Evolutionary conservation across 2,113 vertebrate genomes (phyloP).

Genomic region (Malurus alboscapulatus): DNA sequence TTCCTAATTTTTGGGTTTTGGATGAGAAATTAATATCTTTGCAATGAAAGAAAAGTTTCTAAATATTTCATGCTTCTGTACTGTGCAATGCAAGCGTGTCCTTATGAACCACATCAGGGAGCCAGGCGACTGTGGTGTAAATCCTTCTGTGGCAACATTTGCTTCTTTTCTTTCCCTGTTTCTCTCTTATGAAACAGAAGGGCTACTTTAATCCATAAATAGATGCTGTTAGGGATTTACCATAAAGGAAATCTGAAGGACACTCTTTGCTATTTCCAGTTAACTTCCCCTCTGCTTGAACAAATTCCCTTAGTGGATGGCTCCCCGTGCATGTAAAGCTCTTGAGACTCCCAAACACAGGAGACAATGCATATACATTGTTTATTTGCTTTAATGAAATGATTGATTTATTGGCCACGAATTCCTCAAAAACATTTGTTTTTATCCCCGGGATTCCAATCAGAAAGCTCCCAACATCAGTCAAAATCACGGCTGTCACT

Average conservation of each 20-base stretch:
- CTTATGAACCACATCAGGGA: background rate
- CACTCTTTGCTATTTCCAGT: background rate
- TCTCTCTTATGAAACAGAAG: background rate
- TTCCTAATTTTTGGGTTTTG: background rate
- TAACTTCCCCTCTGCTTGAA: background rate
- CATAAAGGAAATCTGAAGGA: background rate
- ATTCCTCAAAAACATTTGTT: conserved; percentile 18
- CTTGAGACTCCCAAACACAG: background rate
- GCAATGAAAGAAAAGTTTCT: background rate
- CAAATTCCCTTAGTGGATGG: background rate
- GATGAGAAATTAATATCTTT: background rate
- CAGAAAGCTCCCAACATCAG: conserved; percentile 26
- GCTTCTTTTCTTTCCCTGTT: background rate
- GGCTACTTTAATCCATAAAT: background rate
- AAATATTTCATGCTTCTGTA: background rate
- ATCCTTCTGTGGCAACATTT: background rate
- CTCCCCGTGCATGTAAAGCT: background rate
- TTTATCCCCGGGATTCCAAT: conserved; percentile 6
- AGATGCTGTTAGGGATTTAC: background rate
- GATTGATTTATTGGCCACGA: conserved; percentile 15
- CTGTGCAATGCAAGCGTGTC: accelerated
- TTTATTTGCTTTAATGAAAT: conserved; percentile 26
- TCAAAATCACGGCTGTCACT: conserved; percentile 34
- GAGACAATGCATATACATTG: background rate
- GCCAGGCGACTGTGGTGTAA: background rate